Evolutionary conservation across 2,888 invertebrate genomes (phyloP).

Genomic region (Lasioglossum vierecki): DNA sequence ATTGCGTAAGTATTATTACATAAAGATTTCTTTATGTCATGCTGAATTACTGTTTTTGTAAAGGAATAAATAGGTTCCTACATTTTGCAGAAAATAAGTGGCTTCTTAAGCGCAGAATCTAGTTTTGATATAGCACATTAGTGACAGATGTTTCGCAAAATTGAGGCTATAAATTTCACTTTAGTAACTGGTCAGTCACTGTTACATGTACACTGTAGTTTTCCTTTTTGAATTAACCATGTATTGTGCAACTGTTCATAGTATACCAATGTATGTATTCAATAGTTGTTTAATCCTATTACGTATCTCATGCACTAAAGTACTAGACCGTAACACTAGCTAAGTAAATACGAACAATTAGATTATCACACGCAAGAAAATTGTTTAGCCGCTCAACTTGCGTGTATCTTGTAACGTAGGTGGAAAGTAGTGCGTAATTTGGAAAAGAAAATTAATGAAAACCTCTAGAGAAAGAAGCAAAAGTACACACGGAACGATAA

Average conservation of each 20-base stretch:
- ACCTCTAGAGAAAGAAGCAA: neutral
- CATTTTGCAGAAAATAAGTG: neutral
- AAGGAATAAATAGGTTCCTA: neutral
- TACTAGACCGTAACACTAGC: neutral
- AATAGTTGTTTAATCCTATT: constrained; percentile 5
- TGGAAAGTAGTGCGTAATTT: neutral
- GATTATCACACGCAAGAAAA: neutral
- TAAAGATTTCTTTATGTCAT: neutral
- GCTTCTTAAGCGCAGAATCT: neutral
- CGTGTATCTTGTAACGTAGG: neutral
- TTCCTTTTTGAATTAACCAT: neutral
- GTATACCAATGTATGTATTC: neutral
- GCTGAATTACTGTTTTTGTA: neutral
- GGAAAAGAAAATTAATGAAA: neutral
- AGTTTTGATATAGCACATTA: neutral
- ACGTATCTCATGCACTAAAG: neutral
- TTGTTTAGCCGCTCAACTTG: neutral
- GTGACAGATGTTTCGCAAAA: neutral
- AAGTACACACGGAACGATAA: neutral
- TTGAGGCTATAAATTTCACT: neutral
- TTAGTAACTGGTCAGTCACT: neutral
- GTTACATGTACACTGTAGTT: neutral
- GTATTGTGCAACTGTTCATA: neutral
- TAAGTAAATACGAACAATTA: neutral
- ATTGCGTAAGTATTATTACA: neutral